Percentiles rank a stretch among this genome's conserved stretches.
Conservation (phyloP, 2,888 invertebrate genomes). For the Cataglyphis livida region DNA sequence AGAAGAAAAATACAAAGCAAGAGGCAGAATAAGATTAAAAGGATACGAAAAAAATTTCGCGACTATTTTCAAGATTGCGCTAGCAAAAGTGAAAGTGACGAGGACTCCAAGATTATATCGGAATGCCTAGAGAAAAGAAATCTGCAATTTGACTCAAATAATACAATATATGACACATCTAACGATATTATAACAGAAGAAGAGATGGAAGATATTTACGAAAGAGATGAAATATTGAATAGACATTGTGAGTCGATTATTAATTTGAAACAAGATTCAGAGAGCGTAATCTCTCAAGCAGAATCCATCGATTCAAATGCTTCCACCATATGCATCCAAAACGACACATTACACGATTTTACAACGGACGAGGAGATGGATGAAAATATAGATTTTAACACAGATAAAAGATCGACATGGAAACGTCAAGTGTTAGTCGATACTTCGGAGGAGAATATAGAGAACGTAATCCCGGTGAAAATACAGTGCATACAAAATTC, state of each 20-base stretch:
- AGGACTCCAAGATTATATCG: neutral
- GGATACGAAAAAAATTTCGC: neutral
- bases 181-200: neutral
- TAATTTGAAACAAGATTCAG: neutral
- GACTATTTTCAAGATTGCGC: neutral
- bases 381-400: neutral
- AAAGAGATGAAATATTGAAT: neutral
- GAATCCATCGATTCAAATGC: neutral
- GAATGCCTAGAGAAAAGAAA: neutral
- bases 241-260: neutral
- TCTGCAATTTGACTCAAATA: neutral
- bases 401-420: neutral
- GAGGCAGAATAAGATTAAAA: neutral
- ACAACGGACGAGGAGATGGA: neutral
- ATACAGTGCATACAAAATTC: neutral
- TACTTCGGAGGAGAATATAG: neutral
- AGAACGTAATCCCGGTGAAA: neutral
- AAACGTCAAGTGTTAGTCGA: neutral
- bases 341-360: neutral
- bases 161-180: neutral
- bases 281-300: neutral
- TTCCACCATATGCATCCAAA: neutral
- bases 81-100: neutral
- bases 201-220: neutral
- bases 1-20: neutral